Conservation (phyloP, 92 coral and sea anemone genomes). For the Parazoanthus atlanticus region DNA sequence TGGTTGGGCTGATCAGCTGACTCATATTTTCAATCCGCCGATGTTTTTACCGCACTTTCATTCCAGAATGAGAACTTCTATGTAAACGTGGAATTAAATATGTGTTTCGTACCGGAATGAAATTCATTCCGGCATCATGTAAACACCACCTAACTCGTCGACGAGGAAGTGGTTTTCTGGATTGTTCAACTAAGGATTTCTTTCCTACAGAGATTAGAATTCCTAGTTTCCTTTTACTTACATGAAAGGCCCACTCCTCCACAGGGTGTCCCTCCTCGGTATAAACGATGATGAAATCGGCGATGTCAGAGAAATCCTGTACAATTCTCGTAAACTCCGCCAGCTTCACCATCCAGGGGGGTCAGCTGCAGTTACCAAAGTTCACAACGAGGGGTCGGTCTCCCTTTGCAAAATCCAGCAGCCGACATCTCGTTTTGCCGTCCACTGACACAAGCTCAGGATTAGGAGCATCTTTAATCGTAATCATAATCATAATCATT, state of each 20-base stretch:
- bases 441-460: slow-evolving; percentile 76
- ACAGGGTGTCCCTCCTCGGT: slow-evolving; percentile 89
- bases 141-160: too few relatives aligned
- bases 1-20: too few relatives aligned
- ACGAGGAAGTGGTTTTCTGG: too few relatives aligned
- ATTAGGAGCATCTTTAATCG: slow-evolving; percentile 68
- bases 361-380: slow-evolving; percentile 91
- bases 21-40: too few relatives aligned
- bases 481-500: not conserved
- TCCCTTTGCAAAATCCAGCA: slow-evolving; percentile 80
- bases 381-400: slow-evolving; percentile 83
- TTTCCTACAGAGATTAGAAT: too few relatives aligned
- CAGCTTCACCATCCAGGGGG: slow-evolving; percentile 79
- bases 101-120: too few relatives aligned
- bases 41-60: too few relatives aligned
- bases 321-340: slow-evolving; percentile 70
- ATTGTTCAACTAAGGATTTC: too few relatives aligned
- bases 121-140: too few relatives aligned
- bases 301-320: slow-evolving; percentile 71
- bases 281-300: slow-evolving; percentile 83
- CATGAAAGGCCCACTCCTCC: slow-evolving; percentile 92
- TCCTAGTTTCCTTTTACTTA: slow-evolving; percentile 15
- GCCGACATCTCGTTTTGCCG: slow-evolving; percentile 65
- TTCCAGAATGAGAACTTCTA: too few relatives aligned
- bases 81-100: too few relatives aligned